phyloP scores from a whole-genome alignment of 2,888 invertebrate genomes.

The Sesia bembeciformis region DNA sequence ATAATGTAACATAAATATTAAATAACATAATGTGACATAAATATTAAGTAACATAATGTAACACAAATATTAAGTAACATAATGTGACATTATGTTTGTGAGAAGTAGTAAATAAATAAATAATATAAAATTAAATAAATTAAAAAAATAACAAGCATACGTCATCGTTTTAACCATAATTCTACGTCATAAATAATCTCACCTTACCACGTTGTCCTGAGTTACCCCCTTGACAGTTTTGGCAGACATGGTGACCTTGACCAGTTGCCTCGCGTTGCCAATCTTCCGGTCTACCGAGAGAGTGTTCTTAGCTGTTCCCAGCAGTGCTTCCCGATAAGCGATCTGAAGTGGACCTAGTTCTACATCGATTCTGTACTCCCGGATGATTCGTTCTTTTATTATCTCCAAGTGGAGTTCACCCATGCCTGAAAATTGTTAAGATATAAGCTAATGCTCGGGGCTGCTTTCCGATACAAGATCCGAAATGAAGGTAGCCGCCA shows the following conservation, averaged over 20 bases:
- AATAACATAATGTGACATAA: too few species aligned
- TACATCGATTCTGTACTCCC: conserved; percentile 93
- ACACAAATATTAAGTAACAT: too few species aligned
- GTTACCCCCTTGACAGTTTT: conserved; percentile 56
- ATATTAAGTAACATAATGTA: too few species aligned
- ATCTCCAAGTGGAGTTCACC: conserved; percentile 98
- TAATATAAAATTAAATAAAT: too few species aligned
- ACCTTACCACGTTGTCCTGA: conserved; percentile 65
- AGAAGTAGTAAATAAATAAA: too few species aligned
- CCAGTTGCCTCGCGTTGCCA: conserved; percentile 74
- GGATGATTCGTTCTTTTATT: conserved; percentile 88
- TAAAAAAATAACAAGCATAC: too few species aligned
- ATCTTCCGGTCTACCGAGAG: conserved; percentile 77
- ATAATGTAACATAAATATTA: too few species aligned
- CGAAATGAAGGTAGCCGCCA: too few species aligned
- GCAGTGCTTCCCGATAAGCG: conserved; percentile 88
- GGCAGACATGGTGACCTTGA: conserved; percentile 78
- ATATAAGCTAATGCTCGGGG: too few species aligned
- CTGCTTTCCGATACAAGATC: too few species aligned
- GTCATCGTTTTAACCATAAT: too few species aligned
- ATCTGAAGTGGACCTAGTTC: conserved; percentile 94
- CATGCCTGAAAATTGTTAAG: conserved; percentile 79
- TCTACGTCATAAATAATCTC: conserved; percentile 5
- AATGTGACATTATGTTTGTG: too few species aligned
- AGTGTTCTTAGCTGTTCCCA: conserved; percentile 49